These are phyloP conservation scores for Apteryx owenii DNA, from an alignment of 2,113 vertebrate genomes.

Conservation along the genomic window DNA sequence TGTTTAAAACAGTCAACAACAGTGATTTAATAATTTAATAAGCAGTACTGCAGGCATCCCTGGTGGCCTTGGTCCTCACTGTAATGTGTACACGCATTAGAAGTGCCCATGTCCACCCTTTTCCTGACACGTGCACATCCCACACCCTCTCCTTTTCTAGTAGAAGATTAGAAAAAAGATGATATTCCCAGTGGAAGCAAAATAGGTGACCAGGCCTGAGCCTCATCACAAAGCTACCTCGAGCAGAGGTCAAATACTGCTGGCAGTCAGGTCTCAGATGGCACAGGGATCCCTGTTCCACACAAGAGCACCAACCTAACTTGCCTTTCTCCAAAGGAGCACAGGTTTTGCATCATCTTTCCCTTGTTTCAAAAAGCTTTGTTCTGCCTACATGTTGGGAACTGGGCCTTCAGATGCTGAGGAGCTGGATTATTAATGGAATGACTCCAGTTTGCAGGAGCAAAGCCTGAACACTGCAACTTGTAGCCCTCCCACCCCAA, in stretches of 20 bases:
- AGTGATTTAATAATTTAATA: not conserved
- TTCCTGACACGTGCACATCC: not conserved
- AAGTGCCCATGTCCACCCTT: fast-evolving
- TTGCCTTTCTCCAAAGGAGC: too few species aligned
- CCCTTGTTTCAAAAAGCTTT: not conserved
- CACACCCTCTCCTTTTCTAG: not conserved
- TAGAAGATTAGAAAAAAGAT: not conserved
- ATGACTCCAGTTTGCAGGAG: not conserved
- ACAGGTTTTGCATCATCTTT: too few species aligned
- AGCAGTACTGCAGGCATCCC: not conserved
- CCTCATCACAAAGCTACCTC: not conserved
- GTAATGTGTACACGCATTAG: not conserved
- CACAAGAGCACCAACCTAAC: not conserved
- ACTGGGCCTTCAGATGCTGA: not conserved
- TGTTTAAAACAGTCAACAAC: not conserved
- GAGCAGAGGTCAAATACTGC: too few species aligned
- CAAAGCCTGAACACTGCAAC: not conserved
- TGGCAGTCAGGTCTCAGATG: too few species aligned
- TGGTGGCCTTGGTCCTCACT: not conserved
- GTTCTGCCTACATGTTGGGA: not conserved
- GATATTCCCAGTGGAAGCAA: not conserved
- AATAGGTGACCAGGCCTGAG: not conserved
- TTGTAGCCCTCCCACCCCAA: not conserved
- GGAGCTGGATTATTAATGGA: not conserved
- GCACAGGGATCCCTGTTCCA: not conserved